Conservation (phyloP, 2,888 invertebrate genomes). For the Protodeltote pygarga region DNA sequence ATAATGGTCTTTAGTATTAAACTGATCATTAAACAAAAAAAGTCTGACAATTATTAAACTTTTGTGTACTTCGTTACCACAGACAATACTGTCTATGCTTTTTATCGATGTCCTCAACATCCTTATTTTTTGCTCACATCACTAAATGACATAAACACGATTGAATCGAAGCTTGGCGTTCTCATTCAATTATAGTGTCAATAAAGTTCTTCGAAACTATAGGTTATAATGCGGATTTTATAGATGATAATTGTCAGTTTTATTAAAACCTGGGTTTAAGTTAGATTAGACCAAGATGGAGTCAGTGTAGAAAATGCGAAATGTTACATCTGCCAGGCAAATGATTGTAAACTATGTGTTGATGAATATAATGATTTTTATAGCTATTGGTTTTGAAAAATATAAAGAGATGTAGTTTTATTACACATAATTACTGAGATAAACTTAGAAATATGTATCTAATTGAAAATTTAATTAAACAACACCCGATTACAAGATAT, state of each 20-base stretch:
- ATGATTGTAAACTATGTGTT: background rate
- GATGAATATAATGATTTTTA: no score
- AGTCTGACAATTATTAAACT: no score
- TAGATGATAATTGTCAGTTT: conserved; percentile 82
- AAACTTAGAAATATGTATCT: conserved; percentile 50
- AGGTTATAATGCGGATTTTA: conserved; percentile 68
- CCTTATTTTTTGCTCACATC: conserved; percentile 31
- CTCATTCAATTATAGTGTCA: conserved; percentile 66
- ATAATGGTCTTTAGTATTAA: no score
- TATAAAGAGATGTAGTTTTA: no score
- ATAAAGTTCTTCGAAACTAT: conserved; percentile 61
- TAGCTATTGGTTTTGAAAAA: conserved; percentile 73
- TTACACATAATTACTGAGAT: no score
- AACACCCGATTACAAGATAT: conserved; percentile 34
- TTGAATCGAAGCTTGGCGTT: conserved; percentile 51
- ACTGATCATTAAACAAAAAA: no score
- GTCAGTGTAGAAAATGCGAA: no score
- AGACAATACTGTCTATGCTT: conserved; percentile 27
- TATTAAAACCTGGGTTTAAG: conserved; percentile 64
- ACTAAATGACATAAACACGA: conserved; percentile 40
- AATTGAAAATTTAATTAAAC: conserved; percentile 58
- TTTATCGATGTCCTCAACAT: conserved; percentile 30
- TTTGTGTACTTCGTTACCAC: no score
- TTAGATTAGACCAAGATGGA: no score
- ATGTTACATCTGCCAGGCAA: conserved; percentile 28